Conservation (phyloP, 1,140 invertebrate genomes). For the Euborellia annulipes region DNA sequence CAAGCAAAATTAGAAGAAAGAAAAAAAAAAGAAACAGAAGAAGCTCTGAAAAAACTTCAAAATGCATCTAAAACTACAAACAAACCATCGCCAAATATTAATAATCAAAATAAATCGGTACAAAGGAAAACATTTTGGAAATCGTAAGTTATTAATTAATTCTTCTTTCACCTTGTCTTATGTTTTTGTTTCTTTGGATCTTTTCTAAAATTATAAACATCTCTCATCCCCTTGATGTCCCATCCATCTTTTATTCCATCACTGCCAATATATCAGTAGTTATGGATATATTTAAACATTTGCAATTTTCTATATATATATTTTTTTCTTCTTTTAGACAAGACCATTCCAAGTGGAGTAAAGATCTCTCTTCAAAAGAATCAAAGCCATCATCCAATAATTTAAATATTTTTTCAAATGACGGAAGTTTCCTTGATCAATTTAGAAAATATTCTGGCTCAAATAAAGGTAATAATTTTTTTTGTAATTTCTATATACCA, state of each 20-base stretch:
- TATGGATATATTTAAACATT: too few relatives aligned
- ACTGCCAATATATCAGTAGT: too few relatives aligned
- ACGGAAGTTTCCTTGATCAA: slow-evolving; percentile 64
- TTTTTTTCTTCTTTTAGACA: slow-evolving; percentile 4
- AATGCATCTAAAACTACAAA: slow-evolving; percentile 15
- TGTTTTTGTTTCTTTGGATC: too few relatives aligned
- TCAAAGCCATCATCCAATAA: not conserved
- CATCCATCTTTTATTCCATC: too few relatives aligned
- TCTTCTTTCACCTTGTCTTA: not conserved
- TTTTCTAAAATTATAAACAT: too few relatives aligned
- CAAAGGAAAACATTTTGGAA: slow-evolving; percentile 37
- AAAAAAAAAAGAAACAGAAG: slow-evolving; percentile 37
- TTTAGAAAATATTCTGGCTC: slow-evolving; percentile 54
- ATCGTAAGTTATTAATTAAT: slow-evolving; percentile 16
- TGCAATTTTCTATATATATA: slow-evolving; percentile 3
- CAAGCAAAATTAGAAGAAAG: slow-evolving; percentile 44
- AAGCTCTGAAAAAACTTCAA: slow-evolving; percentile 30
- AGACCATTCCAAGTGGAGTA: slow-evolving; percentile 1
- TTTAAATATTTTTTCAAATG: slow-evolving; percentile 57
- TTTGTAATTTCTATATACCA: not conserved
- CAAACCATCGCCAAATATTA: not conserved
- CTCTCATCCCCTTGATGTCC: too few relatives aligned
- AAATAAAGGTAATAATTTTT: not conserved
- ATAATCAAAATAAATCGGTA: slow-evolving; percentile 47
- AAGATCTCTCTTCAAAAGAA: slow-evolving; percentile 7